Evolutionary conservation across 2,888 invertebrate species (phyloP).

Genomic region (Bruchidius siliquastri): DNA sequence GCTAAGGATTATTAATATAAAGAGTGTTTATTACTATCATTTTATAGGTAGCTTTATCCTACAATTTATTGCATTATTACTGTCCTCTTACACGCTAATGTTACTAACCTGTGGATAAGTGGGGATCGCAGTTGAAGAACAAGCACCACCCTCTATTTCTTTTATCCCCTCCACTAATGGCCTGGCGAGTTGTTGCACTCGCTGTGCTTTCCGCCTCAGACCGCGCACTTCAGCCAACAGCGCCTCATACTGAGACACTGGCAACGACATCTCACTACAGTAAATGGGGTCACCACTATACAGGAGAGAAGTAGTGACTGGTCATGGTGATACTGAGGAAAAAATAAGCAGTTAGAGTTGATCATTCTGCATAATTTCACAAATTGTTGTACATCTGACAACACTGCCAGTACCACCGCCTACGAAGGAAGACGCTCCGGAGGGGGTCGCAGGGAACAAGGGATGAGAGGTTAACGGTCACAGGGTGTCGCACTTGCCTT

Average conservation of each 20-base stretch:
- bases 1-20: too few species aligned
- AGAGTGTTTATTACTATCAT: too few species aligned
- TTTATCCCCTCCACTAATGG: conserved; percentile 28
- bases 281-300: background rate
- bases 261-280: conserved; percentile 51
- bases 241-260: conserved; percentile 60
- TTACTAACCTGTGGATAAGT: background rate
- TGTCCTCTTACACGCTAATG: too few species aligned
- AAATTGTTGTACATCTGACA: too few species aligned
- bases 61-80: too few species aligned
- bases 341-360: background rate
- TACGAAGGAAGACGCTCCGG: too few species aligned
- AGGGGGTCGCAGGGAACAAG: too few species aligned
- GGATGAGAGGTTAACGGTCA: too few species aligned
- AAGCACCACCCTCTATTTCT: background rate
- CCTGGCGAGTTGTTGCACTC: conserved; percentile 51
- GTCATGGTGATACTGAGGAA: background rate
- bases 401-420: too few species aligned
- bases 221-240: conserved; percentile 56
- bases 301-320: background rate
- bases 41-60: too few species aligned
- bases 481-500: too few species aligned
- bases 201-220: conserved; percentile 55
- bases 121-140: background rate
- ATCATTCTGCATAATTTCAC: too few species aligned